Base-by-base conservation (phyloP, 2,113 vertebrate species). In the Conger conger region DNA sequence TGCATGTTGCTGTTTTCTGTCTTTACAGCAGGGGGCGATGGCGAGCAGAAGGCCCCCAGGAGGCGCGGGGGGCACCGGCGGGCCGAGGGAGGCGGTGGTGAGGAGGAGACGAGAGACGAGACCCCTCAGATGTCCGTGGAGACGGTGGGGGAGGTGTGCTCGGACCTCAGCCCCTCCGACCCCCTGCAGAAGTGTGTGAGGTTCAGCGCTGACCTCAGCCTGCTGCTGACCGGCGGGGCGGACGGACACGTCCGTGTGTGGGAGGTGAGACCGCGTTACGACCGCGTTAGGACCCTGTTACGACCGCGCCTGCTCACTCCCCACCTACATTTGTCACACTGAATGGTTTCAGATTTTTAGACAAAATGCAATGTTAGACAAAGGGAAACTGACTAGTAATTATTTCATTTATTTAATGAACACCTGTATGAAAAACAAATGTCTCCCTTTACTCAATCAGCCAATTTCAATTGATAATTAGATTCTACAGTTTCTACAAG, bases 131-230 rank as follows among this genome's bases (percentile, higher is more conserved):
- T 99, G 81, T 87, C 53, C 0, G 96, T 99, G 86, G 94, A 95
- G 40, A 90, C 89, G 45, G 79, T 97, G 89, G 94, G 94, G 79
- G 91, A 93, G 0, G 95, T 98, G 15, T 94, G 96, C 91, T 98
- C 97, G 0, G 97, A 99, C 88, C 92, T 95, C 85, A 96, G 97
- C 91, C 89, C 94, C 0, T 78, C 89, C 83, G 98, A 99, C 0
- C 96, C 95, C 0, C 93, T 98, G 76, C 97, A 99, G 93, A 99
- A 98, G 87, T 95, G 95, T 1, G 96, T 99, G 0, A 84, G 96
- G 81, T 98, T 98, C 92, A 99, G 94, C 73, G 84, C 91, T 0
- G 96, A 98, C 54, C 89, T 92, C 11, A 96, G 93, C 11, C 92
- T 97, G 38, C 95, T 99, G 23, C 94, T 97, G 83, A 98, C 97